These are phyloP conservation scores for Enhydra lutris DNA, from an alignment of 2,113 vertebrate genomes.

Conservation along the genomic window DNA sequence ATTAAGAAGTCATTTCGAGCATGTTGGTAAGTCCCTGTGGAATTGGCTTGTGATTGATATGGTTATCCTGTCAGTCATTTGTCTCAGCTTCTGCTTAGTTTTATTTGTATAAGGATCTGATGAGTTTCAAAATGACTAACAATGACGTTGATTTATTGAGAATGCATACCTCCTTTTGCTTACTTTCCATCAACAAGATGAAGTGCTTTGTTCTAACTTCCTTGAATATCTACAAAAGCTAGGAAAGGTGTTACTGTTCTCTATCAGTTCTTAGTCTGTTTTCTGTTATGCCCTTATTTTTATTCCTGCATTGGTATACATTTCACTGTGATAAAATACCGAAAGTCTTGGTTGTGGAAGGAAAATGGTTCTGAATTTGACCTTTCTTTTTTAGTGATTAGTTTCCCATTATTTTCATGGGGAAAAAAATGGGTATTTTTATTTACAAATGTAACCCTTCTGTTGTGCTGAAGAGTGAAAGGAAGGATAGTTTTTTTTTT, in stretches of 20 bases:
- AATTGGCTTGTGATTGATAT: background rate
- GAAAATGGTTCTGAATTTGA: background rate
- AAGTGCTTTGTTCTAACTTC: background rate
- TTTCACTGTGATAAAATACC: background rate
- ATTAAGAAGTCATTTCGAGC: background rate
- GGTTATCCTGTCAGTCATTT: background rate
- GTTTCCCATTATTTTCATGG: background rate
- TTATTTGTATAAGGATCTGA: background rate
- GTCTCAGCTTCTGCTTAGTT: background rate
- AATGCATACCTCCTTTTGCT: background rate
- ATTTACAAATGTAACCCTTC: background rate
- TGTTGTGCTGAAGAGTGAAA: slow-evolving; percentile 12
- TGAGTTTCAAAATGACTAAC: background rate
- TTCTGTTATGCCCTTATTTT: background rate
- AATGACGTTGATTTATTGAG: background rate
- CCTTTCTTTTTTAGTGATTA: background rate
- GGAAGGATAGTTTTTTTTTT: background rate
- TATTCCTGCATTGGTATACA: background rate
- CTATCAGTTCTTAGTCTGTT: background rate
- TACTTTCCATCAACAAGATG: background rate
- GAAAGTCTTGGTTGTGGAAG: background rate
- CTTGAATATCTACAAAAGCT: background rate
- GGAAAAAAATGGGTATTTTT: background rate
- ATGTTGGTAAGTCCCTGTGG: background rate
- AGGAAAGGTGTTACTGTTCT: background rate